These are phyloP conservation scores for Tromatobia lineatoria DNA, from an alignment of 2,888 invertebrate species.

Conservation along the genomic window DNA sequence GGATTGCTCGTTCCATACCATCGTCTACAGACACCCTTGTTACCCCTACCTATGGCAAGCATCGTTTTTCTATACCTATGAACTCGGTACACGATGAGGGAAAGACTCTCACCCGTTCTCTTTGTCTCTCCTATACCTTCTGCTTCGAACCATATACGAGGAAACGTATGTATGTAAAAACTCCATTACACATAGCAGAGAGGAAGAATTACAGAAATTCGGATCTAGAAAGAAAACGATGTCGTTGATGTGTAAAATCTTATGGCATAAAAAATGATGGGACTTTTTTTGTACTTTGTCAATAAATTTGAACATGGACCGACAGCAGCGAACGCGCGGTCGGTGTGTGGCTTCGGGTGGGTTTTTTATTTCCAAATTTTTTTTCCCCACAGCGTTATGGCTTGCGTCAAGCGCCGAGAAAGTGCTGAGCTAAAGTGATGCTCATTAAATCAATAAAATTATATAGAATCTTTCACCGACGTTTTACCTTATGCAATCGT, in stretches of 20 bases:
- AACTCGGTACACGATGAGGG: neutral
- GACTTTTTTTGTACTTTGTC: neutral
- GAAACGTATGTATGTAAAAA: slow-evolving; percentile 30
- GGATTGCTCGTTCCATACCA: neutral
- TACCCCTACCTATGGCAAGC: slow-evolving; percentile 9
- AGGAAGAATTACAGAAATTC: neutral
- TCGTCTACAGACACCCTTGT: neutral
- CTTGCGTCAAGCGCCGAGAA: too few relatives aligned
- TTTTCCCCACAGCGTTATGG: too few relatives aligned
- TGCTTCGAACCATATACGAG: slow-evolving; percentile 19
- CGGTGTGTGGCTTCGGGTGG: too few relatives aligned
- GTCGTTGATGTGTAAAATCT: slow-evolving; percentile 13
- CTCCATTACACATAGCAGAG: slow-evolving; percentile 1
- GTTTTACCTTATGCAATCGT: too few relatives aligned
- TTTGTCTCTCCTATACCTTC: slow-evolving; percentile 4
- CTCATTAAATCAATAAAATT: too few relatives aligned
- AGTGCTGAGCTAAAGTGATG: too few relatives aligned
- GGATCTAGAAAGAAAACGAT: neutral
- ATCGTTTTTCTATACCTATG: slow-evolving; percentile 35
- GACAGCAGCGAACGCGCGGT: too few relatives aligned
- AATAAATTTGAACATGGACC: neutral
- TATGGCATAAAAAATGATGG: neutral
- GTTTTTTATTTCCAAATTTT: too few relatives aligned
- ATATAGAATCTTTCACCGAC: too few relatives aligned
- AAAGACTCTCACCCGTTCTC: neutral